These are phyloP conservation scores for Emydoidea blandingii DNA, from an alignment of 2,797 vertebrate genomes.

Conservation along the genomic window DNA sequence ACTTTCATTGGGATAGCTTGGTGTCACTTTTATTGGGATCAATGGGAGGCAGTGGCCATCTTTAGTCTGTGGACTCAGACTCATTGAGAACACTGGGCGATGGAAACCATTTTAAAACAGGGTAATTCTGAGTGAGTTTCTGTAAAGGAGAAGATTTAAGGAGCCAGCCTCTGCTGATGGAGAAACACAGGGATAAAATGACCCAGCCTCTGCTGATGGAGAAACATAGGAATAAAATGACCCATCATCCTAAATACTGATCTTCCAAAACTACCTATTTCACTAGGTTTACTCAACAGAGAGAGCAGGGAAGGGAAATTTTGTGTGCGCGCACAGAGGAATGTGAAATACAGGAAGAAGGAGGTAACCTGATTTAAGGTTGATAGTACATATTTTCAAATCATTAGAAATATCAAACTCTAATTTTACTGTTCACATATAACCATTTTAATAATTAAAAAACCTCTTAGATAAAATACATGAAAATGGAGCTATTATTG, in stretches of 20 bases:
- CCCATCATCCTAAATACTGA: fast-evolving
- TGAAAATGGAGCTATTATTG: neutral
- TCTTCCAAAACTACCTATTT: neutral
- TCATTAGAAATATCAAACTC: neutral
- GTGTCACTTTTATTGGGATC: neutral
- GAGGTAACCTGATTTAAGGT: neutral
- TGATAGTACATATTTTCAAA: constrained; percentile 16
- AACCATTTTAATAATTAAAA: neutral
- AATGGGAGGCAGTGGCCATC: neutral
- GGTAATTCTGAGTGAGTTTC: neutral
- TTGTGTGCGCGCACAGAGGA: neutral
- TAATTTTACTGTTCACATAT: neutral
- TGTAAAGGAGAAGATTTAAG: neutral
- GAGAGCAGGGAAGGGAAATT: neutral
- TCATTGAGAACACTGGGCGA: neutral
- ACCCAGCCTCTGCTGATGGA: neutral
- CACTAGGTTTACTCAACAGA: neutral
- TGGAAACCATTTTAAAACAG: neutral
- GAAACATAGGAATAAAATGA: neutral
- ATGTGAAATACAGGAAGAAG: neutral
- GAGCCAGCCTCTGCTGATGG: neutral
- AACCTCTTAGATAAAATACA: fast-evolving
- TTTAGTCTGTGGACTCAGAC: neutral
- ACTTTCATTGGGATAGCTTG: neutral
- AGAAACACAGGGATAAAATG: neutral